Conservation (phyloP, 2,797 vertebrate species). For the Zenarchopterus dispar region DNA sequence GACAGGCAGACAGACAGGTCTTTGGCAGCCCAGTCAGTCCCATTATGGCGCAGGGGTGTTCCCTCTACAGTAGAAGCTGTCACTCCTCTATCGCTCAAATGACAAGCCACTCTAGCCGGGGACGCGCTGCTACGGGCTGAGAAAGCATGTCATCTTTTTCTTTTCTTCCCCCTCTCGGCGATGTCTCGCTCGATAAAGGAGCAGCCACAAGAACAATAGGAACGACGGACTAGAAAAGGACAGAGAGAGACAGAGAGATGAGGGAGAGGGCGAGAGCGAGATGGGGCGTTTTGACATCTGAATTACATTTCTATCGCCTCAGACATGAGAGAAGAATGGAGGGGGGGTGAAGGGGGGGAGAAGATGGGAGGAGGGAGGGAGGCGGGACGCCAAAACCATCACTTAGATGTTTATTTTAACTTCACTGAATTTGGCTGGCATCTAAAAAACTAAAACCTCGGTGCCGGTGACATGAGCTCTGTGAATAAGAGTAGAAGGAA, state of each 20-base stretch:
- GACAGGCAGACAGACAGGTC: conserved; percentile 78
- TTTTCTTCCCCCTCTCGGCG: conserved; percentile 77
- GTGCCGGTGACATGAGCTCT: conserved; percentile 69
- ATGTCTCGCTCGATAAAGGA: conserved; percentile 86
- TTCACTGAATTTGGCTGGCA: conserved; percentile 80
- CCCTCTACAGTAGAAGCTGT: conserved; percentile 83
- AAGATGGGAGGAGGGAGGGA: conserved; percentile 67
- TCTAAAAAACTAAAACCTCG: conserved; percentile 73
- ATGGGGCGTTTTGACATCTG: conserved; percentile 85
- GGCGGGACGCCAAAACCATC: conserved; percentile 77
- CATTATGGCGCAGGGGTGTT: conserved; percentile 81
- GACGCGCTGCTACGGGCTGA: conserved; percentile 79
- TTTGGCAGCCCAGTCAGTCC: conserved; percentile 78
- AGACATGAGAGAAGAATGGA: conserved; percentile 74
- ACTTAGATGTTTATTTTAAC: conserved; percentile 88
- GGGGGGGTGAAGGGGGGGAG: conserved; percentile 65
- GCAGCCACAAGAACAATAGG: conserved; percentile 84
- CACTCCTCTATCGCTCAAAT: conserved; percentile 75
- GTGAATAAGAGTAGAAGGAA: conserved; percentile 56
- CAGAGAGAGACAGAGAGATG: conserved; percentile 73
- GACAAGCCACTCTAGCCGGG: conserved; percentile 80
- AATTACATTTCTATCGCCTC: conserved; percentile 86
- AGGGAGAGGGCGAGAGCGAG: conserved; percentile 76
- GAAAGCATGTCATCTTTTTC: conserved; percentile 87
- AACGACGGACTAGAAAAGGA: conserved; percentile 81